A percentile compares a stretch with the other conserved stretches of the same genome.
These are phyloP conservation scores for Enteromius radiatus DNA, from an alignment of 2,797 vertebrate species.

Conservation along the genomic window DNA sequence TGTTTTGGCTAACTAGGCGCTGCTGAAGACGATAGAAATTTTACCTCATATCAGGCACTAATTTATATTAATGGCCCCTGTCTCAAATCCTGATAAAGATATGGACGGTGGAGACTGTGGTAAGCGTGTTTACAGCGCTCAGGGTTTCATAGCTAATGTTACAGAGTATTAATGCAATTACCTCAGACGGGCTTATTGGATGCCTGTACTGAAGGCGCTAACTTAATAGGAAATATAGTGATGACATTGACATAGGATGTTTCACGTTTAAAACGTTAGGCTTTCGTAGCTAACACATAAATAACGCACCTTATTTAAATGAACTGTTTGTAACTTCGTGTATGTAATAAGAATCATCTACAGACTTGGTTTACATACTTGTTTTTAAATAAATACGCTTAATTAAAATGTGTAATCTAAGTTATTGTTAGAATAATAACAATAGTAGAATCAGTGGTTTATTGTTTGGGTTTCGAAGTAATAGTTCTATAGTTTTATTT, in stretches of 20 bases:
- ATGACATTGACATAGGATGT: neutral
- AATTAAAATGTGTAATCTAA: neutral
- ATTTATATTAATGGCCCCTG: slow-evolving; percentile 73
- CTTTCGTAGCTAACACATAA: neutral
- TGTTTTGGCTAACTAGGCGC: slow-evolving; percentile 62
- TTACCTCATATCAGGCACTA: neutral
- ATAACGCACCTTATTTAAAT: neutral
- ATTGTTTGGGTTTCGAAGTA: neutral
- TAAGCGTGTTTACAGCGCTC: slow-evolving; percentile 60
- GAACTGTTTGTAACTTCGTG: neutral
- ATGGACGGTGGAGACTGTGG: slow-evolving; percentile 68
- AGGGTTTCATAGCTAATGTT: neutral
- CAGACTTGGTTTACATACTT: too few relatives aligned
- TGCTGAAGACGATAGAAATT: slow-evolving; percentile 39
- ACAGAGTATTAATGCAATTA: neutral
- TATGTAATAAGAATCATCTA: neutral
- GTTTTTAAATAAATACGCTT: too few relatives aligned
- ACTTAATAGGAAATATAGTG: neutral
- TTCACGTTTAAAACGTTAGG: neutral
- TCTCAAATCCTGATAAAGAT: slow-evolving; percentile 77
- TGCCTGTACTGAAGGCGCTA: neutral
- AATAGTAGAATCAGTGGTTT: neutral
- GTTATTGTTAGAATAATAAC: neutral
- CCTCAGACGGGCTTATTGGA: neutral
- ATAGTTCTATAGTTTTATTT: too few relatives aligned